Percentiles rank a stretch among this genome's conserved stretches.
Evolutionary conservation across 37 sponge, comb jelly and placozoan species (phyloP).

Genomic region (Cladorhizidae sp.): DNA sequence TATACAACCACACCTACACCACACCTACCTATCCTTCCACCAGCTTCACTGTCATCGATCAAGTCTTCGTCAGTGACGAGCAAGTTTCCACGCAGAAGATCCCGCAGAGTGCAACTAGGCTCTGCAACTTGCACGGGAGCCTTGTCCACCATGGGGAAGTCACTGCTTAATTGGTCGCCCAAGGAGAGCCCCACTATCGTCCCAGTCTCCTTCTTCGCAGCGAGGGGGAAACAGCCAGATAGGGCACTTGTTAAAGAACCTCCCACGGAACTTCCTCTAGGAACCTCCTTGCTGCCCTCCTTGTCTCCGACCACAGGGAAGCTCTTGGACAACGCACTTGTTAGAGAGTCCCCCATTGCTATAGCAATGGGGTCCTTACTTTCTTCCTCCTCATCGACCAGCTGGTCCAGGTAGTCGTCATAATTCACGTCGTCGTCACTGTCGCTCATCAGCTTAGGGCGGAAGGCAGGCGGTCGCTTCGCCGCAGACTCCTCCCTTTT

Average conservation of each 20-base stretch:
- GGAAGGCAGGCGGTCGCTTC: neutral
- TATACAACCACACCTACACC: too few species aligned
- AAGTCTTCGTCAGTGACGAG: neutral
- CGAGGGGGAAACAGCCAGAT: too few species aligned
- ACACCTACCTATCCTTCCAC: too few species aligned
- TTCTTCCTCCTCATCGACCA: slow-evolving; percentile 57
- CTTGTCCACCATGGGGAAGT: too few species aligned
- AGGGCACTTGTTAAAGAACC: neutral
- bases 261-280: neutral
- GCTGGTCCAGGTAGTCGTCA: slow-evolving; percentile 63
- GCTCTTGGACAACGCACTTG: slow-evolving; percentile 45
- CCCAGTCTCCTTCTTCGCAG: too few species aligned
- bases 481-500: neutral
- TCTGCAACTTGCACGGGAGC: too few species aligned
- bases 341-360: neutral
- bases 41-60: neutral
- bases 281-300: neutral
- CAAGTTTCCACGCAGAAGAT: neutral
- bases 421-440: slow-evolving; percentile 43
- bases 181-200: too few species aligned
- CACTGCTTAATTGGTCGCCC: too few species aligned
- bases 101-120: neutral
- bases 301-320: slow-evolving; percentile 54
- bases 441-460: neutral
- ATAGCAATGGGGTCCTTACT: neutral